Base-by-base conservation (phyloP, 1,140 invertebrate genomes). In the Listronotus oregonensis region DNA sequence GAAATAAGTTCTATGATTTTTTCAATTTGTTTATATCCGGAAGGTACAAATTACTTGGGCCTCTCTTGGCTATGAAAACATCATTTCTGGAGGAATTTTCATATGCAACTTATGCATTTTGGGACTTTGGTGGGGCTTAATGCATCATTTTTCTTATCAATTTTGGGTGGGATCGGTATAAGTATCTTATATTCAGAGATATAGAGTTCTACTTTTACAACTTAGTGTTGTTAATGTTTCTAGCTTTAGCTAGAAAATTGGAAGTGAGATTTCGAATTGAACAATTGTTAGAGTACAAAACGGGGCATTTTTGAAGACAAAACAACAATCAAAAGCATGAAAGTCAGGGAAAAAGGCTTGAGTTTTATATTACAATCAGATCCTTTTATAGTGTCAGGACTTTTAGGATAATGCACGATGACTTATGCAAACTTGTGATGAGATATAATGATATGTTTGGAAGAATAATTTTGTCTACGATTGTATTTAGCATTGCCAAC, bases 241-340 rank as follows among this genome's bases (percentile, higher is more conserved):
- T 66, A 49, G 46, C 57, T 10, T 17, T 66, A 27, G 42, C 50
- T 14, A 32, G 64, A 31, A 66, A 66, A 55, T 11, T 66, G 12
- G 64, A 66, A 43, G n/a, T 66, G n/a, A 60, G 64, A 39, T 66
- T 66, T 47, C n/a, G 64, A 66, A 43, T 14, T 66, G 32, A 66
- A 66, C 51, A 49, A 61, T 10, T 66, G 7, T 18, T 66, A 4
- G 27, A 60, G 49, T 66, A 55, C 21, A 61, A 66, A 55, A 66
- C 64, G 10, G 64, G 60, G 9, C 3, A 60, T 54, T 66, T 60
- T 42, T 43, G 55, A 15, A 66, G 59, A 52, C 60, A 54, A 17
- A 21, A 2, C n/a, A 50, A 7, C n/a, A 49, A 42, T n/a, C 40
- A 42, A 43, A 54, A 42, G 14, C 0, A 43, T 18, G 55, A 57